Conservation (phyloP, 2,888 invertebrate genomes). For the Notocelia uddmanniana region DNA sequence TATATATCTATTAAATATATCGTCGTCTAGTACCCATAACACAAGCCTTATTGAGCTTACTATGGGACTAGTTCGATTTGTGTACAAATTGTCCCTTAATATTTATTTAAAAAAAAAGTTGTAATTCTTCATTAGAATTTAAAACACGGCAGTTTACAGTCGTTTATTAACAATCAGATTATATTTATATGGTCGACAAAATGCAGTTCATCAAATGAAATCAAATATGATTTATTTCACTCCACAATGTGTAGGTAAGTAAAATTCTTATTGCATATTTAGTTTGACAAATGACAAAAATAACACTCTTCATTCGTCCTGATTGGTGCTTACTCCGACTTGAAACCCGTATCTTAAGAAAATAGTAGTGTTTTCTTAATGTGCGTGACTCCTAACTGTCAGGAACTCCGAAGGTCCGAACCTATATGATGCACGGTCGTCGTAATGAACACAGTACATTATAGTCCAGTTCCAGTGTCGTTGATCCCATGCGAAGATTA, state of each 20-base stretch:
- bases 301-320: not conserved
- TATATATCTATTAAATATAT: no score
- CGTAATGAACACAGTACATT: slow-evolving; percentile 13
- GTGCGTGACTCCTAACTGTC: not conserved
- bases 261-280: not conserved
- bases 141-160: not conserved
- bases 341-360: not conserved
- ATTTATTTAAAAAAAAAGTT: no score
- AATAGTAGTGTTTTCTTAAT: not conserved
- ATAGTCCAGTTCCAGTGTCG: slow-evolving; percentile 28
- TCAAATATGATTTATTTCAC: not conserved
- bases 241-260: not conserved
- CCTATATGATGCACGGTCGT: not conserved
- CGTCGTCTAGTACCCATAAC: no score
- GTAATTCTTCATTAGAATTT: no score
- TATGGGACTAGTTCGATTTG: no score
- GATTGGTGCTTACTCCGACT: not conserved
- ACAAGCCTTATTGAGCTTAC: no score
- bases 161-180: slow-evolving; percentile 29
- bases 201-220: not conserved
- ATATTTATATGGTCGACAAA: slow-evolving; percentile 19
- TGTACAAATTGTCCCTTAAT: no score
- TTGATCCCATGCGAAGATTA: slow-evolving; percentile 33
- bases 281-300: not conserved
- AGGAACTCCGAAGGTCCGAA: not conserved